Evolutionary conservation across 2,797 vertebrate species (phyloP), one percentile per base, ranked within the genome.

Genomic region (Gadopsis marmoratus): DNA sequence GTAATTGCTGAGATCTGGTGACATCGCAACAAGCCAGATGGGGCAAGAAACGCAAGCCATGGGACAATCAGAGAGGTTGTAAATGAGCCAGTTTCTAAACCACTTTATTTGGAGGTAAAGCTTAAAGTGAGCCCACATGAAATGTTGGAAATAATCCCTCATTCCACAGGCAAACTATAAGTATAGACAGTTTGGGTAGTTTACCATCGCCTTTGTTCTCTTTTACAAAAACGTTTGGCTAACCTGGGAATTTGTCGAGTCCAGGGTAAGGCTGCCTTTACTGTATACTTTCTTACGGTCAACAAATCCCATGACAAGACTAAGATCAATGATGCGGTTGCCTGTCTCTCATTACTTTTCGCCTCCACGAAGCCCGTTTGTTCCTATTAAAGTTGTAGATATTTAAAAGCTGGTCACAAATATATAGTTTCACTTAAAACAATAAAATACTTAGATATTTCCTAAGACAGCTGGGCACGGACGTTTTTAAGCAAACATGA

Each of bases 1-100:
- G 66, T 53, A n/a, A 55, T 37, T 21, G 29, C 45, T 41, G 53
- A 68, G 55, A 63, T 67, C 13, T 66, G 31, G 23, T 58, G 45
- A 68, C 26, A 62, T 41, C 26, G 48, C 33, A 60, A 37, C 65
- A 16, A 65, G 43, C 16, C 53, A 51, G 74, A 74, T 56, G 62
- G 55, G 47, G n/a, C 0, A 55, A 53, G 41, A 70, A 76, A 79
- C 4, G 0, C 41, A 72, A 59, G 58, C 39, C 54, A 58, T 39
- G 16, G 21, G 54, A 54, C 14, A 70, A 47, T 39, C 41, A 74
- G 51, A 51, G 45, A 21, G 16, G 33, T 29, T 50, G 4, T 77
- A 45, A 50, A 48, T 47, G 45, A 71, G 37, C 9, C 51, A 62
- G 10, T 16, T 63, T 69, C 45, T 39, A 48, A 84, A 69, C 16